Base-by-base conservation (phyloP, 2,797 vertebrate species). In the Hemitrygon akajei region DNA sequence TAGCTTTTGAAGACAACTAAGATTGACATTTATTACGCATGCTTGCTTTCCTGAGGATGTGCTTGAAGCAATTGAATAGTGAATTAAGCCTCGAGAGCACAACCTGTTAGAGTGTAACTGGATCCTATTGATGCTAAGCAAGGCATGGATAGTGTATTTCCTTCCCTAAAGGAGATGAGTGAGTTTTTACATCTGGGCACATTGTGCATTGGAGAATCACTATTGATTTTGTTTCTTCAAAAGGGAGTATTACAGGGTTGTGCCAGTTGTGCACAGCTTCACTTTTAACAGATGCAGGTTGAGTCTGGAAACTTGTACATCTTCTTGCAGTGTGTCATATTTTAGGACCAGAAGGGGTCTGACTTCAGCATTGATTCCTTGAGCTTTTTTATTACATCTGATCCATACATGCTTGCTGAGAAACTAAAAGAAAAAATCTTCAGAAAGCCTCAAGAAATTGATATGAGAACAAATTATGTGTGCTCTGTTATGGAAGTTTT, bases 251-350 rank as follows among this genome's bases (percentile, higher is more conserved):
- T 79, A 12, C 12, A 34, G n/a, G n/a, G 76, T 34, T 37, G 47
- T 94, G 47, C 95, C n/a, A n/a, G 76, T 34, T 37, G 47, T 94
- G 47, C 95, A 94, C 94, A 87, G 84, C 93, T 37, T 94, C 94
- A 95, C 94, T 94, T 37, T 34, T n/a, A 79, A 34, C 16, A 79
- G 77, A 34, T 79, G 30, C n/a, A 18, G n/a, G 34, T 34, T 37
- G 2, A 37, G 77, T 79, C 12, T 37, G 3, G n/a, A 79, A 10
- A 10, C 27, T 30, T 25, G 20, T 30, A 25, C 75, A 76, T 16
- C 34, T 11, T 79, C n/a, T 37, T n/a, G 9, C 77, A 37, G 77
- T 37, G 77, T 37, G 12, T 5, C 34, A 2, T 12, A 37, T 14
- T 37, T 73, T 66, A 66, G 63, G 63, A 9, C 63, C 63, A 66